Percentiles rank a stretch among this genome's conserved stretches.
Evolutionary conservation across 1,140 invertebrate species (phyloP).

Genomic region (Aphelenchoides fujianensis): DNA sequence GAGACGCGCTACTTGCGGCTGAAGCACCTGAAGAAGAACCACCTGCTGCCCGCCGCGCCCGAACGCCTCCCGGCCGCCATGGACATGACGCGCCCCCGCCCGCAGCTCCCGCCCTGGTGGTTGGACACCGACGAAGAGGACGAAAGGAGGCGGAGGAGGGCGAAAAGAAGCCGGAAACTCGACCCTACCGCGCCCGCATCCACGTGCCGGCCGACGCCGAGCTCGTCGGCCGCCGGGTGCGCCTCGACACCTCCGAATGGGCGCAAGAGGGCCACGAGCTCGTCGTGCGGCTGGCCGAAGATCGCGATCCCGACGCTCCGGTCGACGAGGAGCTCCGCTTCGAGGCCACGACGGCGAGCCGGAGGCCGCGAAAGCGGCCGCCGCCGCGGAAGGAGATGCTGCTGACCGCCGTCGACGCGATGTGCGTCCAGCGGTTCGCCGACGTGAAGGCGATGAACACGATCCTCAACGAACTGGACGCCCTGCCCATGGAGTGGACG

Average conservation of each 20-base stretch:
- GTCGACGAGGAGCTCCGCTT: no score
- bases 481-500: not conserved
- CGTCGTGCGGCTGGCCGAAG: not conserved
- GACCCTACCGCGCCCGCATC: no score
- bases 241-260: no score
- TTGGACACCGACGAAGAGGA: constrained; percentile 14
- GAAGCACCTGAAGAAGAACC: constrained; percentile 1
- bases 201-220: no score
- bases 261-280: no score
- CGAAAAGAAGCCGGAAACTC: no score
- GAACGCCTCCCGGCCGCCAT: not conserved
- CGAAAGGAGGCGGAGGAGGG: not conserved
- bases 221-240: no score
- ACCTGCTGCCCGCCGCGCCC: not conserved
- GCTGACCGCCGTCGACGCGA: constrained; percentile 3
- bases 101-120: no score
- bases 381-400: not conserved
- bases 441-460: constrained; percentile 17
- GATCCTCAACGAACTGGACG: constrained; percentile 17
- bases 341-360: not conserved
- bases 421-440: constrained; percentile 10
- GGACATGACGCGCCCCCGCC: not conserved
- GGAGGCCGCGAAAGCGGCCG: not conserved
- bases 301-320: not conserved
- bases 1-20: not conserved